Conservation (phyloP, 2,888 invertebrate genomes). For the Drosophila tripunctata region DNA sequence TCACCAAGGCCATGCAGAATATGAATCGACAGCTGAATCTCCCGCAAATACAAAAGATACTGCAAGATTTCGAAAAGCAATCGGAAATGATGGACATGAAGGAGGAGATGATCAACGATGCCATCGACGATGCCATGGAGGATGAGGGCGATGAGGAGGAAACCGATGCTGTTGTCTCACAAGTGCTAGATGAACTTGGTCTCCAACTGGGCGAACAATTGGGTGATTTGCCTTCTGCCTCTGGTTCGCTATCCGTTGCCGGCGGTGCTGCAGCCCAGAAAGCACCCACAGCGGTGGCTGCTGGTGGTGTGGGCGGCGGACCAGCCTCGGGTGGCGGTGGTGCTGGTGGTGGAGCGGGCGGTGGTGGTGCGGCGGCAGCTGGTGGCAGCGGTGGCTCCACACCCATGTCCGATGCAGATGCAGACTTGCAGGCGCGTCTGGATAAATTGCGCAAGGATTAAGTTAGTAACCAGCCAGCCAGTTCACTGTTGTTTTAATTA, state of each 20-base stretch:
- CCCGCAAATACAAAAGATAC: slow-evolving; percentile 99
- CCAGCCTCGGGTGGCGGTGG: slow-evolving; percentile 80
- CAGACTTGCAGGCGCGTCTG: slow-evolving; percentile 97
- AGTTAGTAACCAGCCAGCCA: slow-evolving; percentile 13
- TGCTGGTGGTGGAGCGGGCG: slow-evolving; percentile 82
- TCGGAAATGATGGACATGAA: slow-evolving; percentile 99
- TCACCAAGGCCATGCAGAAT: slow-evolving; percentile 98
- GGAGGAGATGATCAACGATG: slow-evolving; percentile 99
- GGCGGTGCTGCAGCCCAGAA: slow-evolving; percentile 88
- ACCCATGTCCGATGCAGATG: slow-evolving; percentile 93
- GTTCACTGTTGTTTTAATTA: slow-evolving; percentile 36
- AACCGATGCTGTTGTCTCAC: slow-evolving; percentile 96
- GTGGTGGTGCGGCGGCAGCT: slow-evolving; percentile 82
- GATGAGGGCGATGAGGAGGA: slow-evolving; percentile 99
- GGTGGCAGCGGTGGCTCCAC: slow-evolving; percentile 85
- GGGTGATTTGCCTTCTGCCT: slow-evolving; percentile 91
- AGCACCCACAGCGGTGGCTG: slow-evolving; percentile 86
- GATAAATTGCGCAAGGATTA: slow-evolving; percentile 91
- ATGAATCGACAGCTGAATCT: slow-evolving; percentile 99
- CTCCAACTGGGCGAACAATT: slow-evolving; percentile 97
- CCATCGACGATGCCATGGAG: slow-evolving; percentile 99
- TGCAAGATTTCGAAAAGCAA: slow-evolving; percentile 99
- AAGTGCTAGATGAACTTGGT: slow-evolving; percentile 98
- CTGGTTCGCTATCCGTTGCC: slow-evolving; percentile 86
- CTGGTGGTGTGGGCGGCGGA: slow-evolving; percentile 82